Conservation (phyloP, 2,888 invertebrate genomes). For the Rhopalosiphum nymphaeae region DNA sequence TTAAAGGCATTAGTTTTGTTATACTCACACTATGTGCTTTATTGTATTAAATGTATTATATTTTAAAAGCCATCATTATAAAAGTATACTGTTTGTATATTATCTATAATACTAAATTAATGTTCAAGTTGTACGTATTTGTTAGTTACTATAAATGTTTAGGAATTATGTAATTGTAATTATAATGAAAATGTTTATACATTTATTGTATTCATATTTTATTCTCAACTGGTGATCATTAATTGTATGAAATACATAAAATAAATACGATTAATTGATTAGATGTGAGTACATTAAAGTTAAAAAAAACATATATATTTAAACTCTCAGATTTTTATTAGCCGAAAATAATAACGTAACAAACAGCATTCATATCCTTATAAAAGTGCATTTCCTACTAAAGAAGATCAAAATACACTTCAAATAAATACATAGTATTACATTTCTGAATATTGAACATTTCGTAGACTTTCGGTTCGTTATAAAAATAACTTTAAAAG, state of each 20-base stretch:
- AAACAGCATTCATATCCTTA: background rate
- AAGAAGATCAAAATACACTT: background rate
- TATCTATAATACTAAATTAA: too few relatives aligned
- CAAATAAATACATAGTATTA: background rate
- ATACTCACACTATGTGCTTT: background rate
- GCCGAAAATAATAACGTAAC: background rate
- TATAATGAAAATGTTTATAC: background rate
- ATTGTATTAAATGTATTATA: background rate
- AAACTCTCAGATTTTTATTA: background rate
- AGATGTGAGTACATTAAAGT: background rate
- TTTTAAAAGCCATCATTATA: background rate
- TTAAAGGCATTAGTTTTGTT: background rate
- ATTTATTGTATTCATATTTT: background rate
- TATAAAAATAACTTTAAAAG: background rate
- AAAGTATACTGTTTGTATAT: background rate
- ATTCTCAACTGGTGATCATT: background rate
- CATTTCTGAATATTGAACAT: background rate
- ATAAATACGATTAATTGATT: background rate
- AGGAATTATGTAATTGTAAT: background rate
- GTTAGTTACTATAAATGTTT: background rate
- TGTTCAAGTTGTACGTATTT: too few relatives aligned
- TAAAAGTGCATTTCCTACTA: background rate
- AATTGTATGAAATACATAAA: background rate
- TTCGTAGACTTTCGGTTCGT: background rate
- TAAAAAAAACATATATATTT: background rate